phyloP scores from a whole-genome alignment of 2,797 vertebrate genomes.

The Delichon dasypus region DNA sequence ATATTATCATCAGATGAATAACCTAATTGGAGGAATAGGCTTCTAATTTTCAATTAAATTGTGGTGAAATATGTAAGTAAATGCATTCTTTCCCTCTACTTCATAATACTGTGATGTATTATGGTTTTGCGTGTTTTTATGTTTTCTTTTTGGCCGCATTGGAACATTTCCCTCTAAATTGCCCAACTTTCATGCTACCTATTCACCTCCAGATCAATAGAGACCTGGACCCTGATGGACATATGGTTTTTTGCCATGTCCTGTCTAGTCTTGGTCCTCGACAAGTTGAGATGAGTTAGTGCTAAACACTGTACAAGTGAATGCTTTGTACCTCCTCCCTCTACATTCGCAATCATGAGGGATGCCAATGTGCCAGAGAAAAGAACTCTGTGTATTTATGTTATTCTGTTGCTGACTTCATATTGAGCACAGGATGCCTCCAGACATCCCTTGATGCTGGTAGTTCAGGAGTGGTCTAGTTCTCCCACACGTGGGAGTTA shows the following conservation, averaged over 20 bases:
- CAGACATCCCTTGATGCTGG: not conserved
- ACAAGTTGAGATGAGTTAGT: not conserved
- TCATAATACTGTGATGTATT: not conserved
- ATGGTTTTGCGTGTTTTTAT: not conserved
- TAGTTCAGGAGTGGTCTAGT: not conserved
- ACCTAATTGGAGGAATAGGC: not conserved
- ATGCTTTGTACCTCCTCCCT: not conserved
- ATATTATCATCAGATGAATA: not conserved
- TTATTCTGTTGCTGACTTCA: not conserved
- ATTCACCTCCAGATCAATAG: not conserved
- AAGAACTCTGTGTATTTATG: not conserved
- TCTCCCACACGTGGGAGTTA: not conserved
- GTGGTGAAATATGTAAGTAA: not conserved
- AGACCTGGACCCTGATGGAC: not conserved
- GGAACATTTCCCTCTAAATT: not conserved
- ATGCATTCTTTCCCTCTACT: not conserved
- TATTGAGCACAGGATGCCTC: not conserved
- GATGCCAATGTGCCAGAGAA: rapidly evolving
- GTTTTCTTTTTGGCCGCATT: not conserved
- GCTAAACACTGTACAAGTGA: rapidly evolving
- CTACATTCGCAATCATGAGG: rapidly evolving
- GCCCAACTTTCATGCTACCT: not conserved
- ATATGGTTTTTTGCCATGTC: not conserved
- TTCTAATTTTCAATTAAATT: not conserved
- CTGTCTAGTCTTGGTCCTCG: not conserved